Conservation (phyloP, 1,140 invertebrate species). For the Paralvinella palmiformis region DNA sequence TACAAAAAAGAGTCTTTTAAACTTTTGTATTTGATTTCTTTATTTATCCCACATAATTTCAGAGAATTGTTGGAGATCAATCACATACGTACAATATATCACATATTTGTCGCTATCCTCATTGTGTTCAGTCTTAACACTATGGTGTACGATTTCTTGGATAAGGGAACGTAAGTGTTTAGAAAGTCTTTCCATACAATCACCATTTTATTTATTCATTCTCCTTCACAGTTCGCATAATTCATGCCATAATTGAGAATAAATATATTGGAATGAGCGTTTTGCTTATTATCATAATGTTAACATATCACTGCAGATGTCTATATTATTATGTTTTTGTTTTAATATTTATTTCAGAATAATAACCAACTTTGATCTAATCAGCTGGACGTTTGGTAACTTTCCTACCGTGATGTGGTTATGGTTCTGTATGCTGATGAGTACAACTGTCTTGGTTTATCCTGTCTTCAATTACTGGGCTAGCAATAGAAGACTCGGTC, state of each 20-base stretch:
- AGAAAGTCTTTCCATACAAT: too few species aligned
- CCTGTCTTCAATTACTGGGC: slow-evolving; percentile 57
- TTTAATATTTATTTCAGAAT: slow-evolving; percentile 47
- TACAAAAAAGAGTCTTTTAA: background rate
- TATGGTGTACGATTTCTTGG: slow-evolving; percentile 64
- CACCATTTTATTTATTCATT: too few species aligned
- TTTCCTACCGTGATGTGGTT: slow-evolving; percentile 53
- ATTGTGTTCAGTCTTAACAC: slow-evolving; percentile 69
- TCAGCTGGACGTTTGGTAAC: slow-evolving; percentile 56
- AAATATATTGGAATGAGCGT: too few species aligned
- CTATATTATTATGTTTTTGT: slow-evolving; percentile 11
- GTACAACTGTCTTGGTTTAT: slow-evolving; percentile 53
- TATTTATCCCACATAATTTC: slow-evolving; percentile 23
- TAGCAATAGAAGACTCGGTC: slow-evolving; percentile 5
- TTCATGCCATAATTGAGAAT: too few species aligned
- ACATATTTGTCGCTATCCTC: slow-evolving; percentile 75
- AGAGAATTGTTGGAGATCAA: slow-evolving; percentile 72
- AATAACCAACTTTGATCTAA: slow-evolving; percentile 55
- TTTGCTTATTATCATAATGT: too few species aligned
- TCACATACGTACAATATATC: slow-evolving; percentile 75
- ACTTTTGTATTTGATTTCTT: slow-evolving; percentile 7
- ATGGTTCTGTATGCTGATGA: slow-evolving; percentile 56
- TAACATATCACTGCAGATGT: too few species aligned
- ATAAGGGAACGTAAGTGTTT: slow-evolving; percentile 71
- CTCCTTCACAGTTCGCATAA: too few species aligned